Evolutionary conservation across 2,888 invertebrate genomes (phyloP).

Genomic region (Tetanocera ferruginea): DNA sequence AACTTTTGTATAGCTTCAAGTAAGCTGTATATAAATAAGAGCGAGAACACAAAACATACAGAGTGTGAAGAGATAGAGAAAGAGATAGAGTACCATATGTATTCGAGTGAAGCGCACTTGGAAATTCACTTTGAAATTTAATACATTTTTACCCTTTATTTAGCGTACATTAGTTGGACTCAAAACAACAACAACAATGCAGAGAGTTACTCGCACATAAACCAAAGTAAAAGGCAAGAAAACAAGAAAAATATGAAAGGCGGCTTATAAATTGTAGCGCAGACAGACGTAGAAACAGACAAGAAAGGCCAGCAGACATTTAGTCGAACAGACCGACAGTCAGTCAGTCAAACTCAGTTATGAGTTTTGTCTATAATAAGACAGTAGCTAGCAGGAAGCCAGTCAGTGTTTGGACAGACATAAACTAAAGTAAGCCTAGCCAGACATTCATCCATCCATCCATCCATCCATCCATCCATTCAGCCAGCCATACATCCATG

Average conservation of each 20-base stretch:
- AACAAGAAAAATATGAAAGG: conserved; percentile 7
- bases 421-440: not conserved
- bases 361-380: not conserved
- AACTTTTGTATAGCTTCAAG: conserved; percentile 9
- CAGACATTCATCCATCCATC: not conserved
- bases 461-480: not conserved
- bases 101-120: conserved; percentile 19
- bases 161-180: not conserved
- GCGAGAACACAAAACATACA: not conserved
- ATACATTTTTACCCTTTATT: conserved; percentile 39
- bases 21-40: not conserved
- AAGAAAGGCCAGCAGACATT: not conserved
- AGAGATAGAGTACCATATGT: not conserved
- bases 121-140: conserved; percentile 34
- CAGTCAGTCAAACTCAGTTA: not conserved
- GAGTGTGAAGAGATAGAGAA: not conserved
- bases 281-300: not conserved
- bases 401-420: not conserved
- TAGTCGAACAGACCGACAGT: not conserved
- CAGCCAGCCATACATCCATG: not conserved
- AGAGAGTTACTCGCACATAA: not conserved
- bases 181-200: not conserved
- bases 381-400: conserved; percentile 8
- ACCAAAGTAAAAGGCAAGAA: conserved; percentile 1
- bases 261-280: conserved; percentile 1